Conservation (phyloP, 2,113 vertebrate species). For the Donacobius atricapilla region DNA sequence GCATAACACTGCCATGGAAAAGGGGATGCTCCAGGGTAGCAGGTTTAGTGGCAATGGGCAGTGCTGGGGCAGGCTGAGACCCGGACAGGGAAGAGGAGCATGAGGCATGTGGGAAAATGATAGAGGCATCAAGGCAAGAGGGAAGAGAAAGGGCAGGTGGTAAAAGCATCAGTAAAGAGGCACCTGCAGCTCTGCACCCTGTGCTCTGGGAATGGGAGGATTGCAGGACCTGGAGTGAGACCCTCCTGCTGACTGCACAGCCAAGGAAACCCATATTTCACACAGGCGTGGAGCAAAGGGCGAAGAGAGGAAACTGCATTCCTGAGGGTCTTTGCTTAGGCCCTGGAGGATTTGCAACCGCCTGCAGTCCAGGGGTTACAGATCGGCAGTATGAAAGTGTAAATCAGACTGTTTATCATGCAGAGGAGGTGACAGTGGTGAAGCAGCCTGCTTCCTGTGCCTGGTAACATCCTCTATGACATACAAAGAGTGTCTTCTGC, state of each 20-base stretch:
- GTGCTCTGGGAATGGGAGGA: not conserved
- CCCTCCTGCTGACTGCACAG: not conserved
- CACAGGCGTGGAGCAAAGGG: not conserved
- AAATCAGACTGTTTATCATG: not conserved
- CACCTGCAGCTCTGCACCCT: not conserved
- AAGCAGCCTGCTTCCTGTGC: not conserved
- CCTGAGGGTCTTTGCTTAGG: not conserved
- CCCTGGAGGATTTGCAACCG: not conserved
- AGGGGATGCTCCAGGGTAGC: not conserved
- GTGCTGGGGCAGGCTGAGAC: not conserved
- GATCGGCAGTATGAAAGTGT: not conserved
- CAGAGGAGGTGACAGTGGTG: not conserved
- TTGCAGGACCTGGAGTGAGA: not conserved
- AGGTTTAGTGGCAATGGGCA: not conserved
- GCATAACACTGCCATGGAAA: not conserved
- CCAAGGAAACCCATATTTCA: not conserved
- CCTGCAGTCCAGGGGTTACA: not conserved
- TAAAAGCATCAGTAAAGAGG: not conserved
- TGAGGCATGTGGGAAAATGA: not conserved
- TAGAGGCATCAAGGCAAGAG: not conserved
- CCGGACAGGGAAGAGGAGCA: not conserved
- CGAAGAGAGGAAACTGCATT: not conserved
- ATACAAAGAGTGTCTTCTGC: conserved; percentile 1
- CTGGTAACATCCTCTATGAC: not conserved
- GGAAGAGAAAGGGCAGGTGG: not conserved